phyloP scores from a whole-genome alignment of 2,797 vertebrate genomes.

The Salarias fasciatus region DNA sequence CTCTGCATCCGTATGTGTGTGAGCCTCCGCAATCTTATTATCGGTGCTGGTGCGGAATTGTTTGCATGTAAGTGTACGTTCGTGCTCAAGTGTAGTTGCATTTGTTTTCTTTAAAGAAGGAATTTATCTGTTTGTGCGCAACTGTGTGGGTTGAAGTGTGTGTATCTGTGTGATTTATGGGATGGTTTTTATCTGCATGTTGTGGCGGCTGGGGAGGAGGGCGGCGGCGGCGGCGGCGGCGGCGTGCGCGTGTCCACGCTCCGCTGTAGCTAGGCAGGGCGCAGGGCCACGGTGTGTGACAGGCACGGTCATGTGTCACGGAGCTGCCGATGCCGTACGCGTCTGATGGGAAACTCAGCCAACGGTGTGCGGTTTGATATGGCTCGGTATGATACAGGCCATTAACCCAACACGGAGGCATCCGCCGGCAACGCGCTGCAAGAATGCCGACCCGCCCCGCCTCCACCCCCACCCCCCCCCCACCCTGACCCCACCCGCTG shows the following conservation, averaged over 20 bases:
- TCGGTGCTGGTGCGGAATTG: conserved; percentile 21
- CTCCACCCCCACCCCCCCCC: too few species aligned
- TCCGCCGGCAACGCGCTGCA: conserved; percentile 26
- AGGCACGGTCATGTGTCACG: conserved; percentile 62
- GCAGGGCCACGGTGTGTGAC: conserved; percentile 48
- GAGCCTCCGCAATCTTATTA: conserved; percentile 32
- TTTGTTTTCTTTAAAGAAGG: conserved; percentile 44
- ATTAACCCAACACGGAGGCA: conserved; percentile 69
- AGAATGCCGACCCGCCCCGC: conserved; percentile 12
- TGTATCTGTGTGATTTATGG: conserved; percentile 64
- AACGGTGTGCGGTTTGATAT: conserved; percentile 57
- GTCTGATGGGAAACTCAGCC: conserved; percentile 57
- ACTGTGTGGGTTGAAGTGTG: conserved; percentile 26
- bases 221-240: conserved; percentile 10
- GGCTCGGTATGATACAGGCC: conserved; percentile 55
- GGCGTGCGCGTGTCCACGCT: conserved; percentile 10
- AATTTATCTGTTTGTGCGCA: conserved; percentile 47
- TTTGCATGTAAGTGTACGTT: not conserved
- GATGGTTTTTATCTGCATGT: conserved; percentile 57
- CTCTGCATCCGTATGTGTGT: conserved; percentile 4
- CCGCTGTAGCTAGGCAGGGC: conserved; percentile 28
- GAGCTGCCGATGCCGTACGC: conserved; percentile 44
- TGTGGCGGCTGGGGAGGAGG: conserved; percentile 15
- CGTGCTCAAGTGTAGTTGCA: conserved; percentile 28
- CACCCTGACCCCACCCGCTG: not conserved